Percentiles rank a stretch among this genome's conserved stretches.
These are phyloP conservation scores for Gortyna flavago DNA, from an alignment of 2,888 invertebrate species.

Conservation along the genomic window DNA sequence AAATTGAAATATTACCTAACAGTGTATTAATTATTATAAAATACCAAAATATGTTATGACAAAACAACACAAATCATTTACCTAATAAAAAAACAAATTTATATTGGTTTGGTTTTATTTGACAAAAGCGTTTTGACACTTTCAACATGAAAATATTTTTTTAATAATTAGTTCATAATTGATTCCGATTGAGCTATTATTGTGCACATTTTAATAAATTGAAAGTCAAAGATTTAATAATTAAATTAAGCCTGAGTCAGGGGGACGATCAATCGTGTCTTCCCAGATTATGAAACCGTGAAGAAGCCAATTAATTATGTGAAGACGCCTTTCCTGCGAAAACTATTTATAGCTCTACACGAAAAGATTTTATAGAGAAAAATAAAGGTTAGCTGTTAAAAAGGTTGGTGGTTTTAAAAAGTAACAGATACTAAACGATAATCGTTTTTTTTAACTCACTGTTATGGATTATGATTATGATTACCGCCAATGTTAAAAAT, in stretches of 20 bases:
- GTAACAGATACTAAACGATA: background rate
- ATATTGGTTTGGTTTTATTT: background rate
- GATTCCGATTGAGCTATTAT: constrained; percentile 5
- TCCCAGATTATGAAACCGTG: constrained; percentile 77
- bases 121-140: background rate
- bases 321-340: constrained; percentile 67
- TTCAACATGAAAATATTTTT: background rate
- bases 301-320: constrained; percentile 82
- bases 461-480: background rate
- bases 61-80: too few species aligned
- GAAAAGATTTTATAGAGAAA: constrained; percentile 2
- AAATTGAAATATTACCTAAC: background rate
- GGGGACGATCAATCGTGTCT: constrained; percentile 79
- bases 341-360: constrained; percentile 44
- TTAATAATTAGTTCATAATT: background rate
- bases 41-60: background rate
- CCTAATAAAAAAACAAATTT: background rate
- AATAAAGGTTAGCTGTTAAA: background rate
- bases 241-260: constrained; percentile 73
- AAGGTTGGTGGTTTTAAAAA: background rate
- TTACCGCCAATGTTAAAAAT: too few species aligned
- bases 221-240: constrained; percentile 67
- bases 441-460: background rate
- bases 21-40: background rate
- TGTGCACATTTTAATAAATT: constrained; percentile 19